Percentiles rank a stretch among this genome's conserved stretches.
phyloP scores from a whole-genome alignment of 2,113 vertebrate genomes.

The Scortum barcoo region DNA sequence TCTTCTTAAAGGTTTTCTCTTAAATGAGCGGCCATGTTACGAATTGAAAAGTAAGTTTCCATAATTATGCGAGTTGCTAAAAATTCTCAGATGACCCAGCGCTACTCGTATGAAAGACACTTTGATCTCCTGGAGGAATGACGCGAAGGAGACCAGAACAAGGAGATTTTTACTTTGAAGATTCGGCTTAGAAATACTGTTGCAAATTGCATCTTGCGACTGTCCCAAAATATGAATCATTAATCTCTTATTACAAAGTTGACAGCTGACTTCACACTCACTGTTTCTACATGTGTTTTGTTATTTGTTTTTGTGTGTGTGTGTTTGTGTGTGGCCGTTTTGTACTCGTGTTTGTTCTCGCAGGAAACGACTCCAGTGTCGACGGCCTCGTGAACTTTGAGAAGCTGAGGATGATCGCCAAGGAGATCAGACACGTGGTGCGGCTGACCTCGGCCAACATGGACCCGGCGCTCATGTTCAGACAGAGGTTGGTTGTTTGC shows the following conservation, averaged over 20 bases:
- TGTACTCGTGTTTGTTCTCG: neutral
- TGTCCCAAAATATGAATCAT: slow-evolving; percentile 26
- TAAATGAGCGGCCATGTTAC: neutral
- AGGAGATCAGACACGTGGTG: slow-evolving; percentile 94
- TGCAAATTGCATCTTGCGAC: neutral
- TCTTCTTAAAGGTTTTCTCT: slow-evolving; percentile 15
- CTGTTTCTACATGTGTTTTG: neutral
- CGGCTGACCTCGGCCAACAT: slow-evolving; percentile 97
- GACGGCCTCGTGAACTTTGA: slow-evolving; percentile 98
- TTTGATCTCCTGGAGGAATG: slow-evolving; percentile 36
- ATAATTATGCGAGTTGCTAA: slow-evolving; percentile 27
- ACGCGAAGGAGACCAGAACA: slow-evolving; percentile 20
- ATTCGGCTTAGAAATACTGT: neutral
- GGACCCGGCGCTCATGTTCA: slow-evolving; percentile 98
- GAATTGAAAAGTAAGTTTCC: slow-evolving; percentile 15
- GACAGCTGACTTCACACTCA: slow-evolving; percentile 12
- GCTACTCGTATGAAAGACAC: slow-evolving; percentile 4
- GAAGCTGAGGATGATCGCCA: slow-evolving; percentile 98
- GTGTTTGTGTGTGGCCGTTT: neutral
- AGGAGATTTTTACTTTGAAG: slow-evolving; percentile 36
- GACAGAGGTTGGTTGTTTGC: slow-evolving; percentile 90
- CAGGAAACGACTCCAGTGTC: slow-evolving; percentile 96
- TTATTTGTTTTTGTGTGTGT: neutral
- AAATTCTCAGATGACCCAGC: neutral
- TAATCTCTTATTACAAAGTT: neutral